phyloP scores from a whole-genome alignment of 2,113 vertebrate genomes.

The Sporophila hypoxantha region DNA sequence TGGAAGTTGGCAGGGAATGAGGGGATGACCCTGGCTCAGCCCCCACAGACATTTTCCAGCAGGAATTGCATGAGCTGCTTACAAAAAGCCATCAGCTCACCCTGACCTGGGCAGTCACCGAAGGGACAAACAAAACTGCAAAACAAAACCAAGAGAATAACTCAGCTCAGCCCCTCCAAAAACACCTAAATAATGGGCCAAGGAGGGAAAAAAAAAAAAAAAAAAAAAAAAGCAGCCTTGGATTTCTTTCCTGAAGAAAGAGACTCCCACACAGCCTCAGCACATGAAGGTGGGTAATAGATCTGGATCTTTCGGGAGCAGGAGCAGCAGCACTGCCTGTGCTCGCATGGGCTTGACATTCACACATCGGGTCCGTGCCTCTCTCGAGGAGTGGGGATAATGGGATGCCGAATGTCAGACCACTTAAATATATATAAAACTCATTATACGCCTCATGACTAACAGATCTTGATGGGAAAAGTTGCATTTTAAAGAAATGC shows the following conservation, averaged over 20 bases:
- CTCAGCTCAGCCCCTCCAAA: neutral
- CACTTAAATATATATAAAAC: constrained; percentile 30
- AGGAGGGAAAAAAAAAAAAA: neutral
- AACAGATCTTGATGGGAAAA: constrained; percentile 12
- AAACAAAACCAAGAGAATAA: neutral
- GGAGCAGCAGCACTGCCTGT: neutral
- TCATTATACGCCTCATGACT: constrained; percentile 41
- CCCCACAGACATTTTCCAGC: neutral
- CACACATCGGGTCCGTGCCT: neutral
- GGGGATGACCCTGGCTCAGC: neutral
- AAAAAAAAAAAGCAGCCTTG: neutral
- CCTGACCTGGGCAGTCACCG: accelerated
- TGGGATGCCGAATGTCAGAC: constrained; percentile 38
- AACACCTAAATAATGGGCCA: neutral
- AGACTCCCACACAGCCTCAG: constrained; percentile 30
- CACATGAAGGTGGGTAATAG: neutral
- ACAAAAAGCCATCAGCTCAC: neutral
- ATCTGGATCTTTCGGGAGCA: neutral
- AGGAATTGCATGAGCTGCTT: neutral
- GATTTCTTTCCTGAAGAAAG: neutral
- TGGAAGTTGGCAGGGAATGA: neutral
- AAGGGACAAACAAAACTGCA: neutral
- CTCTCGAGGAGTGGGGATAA: constrained; percentile 24
- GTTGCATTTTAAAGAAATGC: constrained; percentile 8
- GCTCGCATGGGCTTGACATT: constrained; percentile 5